These are phyloP conservation scores for Hypocryptadius cinnamomeus DNA, from an alignment of 2,113 vertebrate genomes.

Conservation along the genomic window DNA sequence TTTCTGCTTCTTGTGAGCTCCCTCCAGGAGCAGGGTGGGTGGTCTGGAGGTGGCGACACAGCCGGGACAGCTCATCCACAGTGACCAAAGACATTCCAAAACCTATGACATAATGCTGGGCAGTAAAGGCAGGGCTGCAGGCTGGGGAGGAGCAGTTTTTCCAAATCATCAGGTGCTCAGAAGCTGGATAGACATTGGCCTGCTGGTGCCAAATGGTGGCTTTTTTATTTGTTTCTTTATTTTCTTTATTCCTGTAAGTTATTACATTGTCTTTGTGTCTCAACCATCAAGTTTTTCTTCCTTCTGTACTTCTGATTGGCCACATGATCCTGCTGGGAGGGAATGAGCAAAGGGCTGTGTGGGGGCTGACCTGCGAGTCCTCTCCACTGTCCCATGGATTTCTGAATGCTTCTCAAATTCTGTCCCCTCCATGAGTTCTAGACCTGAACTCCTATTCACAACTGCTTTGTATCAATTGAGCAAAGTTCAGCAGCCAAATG, in stretches of 20 bases:
- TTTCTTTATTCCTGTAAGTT: background rate
- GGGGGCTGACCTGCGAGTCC: background rate
- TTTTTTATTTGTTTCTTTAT: background rate
- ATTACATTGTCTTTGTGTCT: background rate
- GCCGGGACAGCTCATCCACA: background rate
- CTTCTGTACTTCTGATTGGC: background rate
- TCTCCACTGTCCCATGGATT: background rate
- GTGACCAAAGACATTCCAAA: background rate
- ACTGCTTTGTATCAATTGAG: background rate
- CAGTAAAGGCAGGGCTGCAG: too few relatives aligned
- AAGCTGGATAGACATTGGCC: background rate
- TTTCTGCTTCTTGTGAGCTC: background rate
- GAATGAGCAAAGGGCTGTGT: background rate
- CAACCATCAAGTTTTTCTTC: background rate
- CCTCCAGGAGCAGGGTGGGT: background rate
- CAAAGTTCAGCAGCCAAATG: background rate
- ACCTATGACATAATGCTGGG: accelerated
- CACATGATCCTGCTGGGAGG: accelerated
- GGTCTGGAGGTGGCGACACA: too few relatives aligned
- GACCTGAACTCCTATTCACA: background rate
- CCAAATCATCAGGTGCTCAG: background rate
- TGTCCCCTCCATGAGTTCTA: background rate
- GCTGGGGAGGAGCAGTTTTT: background rate
- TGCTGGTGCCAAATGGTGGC: background rate
- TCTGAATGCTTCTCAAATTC: background rate